Evolutionary conservation across 2,888 invertebrate species (phyloP), one percentile per base, ranked within the genome.

Genomic region (Steinernema scapterisci): DNA sequence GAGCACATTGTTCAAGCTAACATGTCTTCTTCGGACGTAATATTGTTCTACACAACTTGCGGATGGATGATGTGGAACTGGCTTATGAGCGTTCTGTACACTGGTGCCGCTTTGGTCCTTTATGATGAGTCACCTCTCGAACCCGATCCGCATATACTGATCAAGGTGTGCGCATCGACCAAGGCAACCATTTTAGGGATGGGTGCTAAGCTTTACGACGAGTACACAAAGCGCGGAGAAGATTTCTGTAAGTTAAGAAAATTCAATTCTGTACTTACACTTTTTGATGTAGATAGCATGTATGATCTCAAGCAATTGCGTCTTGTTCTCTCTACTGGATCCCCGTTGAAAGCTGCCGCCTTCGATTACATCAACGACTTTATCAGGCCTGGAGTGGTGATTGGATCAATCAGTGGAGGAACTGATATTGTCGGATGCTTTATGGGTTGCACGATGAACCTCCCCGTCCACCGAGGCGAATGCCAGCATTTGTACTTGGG

Each of bases 1-100:
- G 91, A 91, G 81, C 91, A 91, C 82, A 74, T 89, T 9, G 85
- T 91, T 23, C 91, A 91, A 79, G 88, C 89, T 48, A 88, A 90
- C 83, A 88, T 90, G 81, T 84, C 82, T 7, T 79, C 87, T 45
- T 84, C 88, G 45, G 91, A 91, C 84, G 86, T 89, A 27, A 88
- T 91, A 80, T 86, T 91, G 73, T 91, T 90, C 85, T 91, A 90
- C 85, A 91, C 91, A 19, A 91, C 90, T 5, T 90, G 90, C 43
- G 91, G 91, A 21, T 91, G 91, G 91, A 91, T 91, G 91, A 91
- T 91, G 90, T 91, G 91, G 90, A 91, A 91, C 83, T 91, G 91
- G 91, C 83, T 89, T 73, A 89, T 90, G 38, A 87, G 89, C 0
- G 87, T 88, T 5, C 84, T 90, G 74, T 88, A 89, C 46, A 86